Conservation (phyloP, 1,140 invertebrate species). For the Dendrolimus kikuchii region DNA sequence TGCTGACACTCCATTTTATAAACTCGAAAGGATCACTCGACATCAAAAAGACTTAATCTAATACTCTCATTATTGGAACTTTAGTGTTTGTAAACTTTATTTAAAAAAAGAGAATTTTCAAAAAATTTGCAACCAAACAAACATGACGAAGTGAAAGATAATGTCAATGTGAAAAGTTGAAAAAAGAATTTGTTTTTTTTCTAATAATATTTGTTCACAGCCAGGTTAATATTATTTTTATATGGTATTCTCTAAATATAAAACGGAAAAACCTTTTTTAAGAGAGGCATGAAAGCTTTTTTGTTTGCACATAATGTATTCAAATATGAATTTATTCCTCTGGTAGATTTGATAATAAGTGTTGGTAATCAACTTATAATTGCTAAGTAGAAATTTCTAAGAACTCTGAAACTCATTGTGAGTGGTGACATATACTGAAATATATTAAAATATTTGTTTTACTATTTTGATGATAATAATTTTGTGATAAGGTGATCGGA, state of each 20-base stretch:
- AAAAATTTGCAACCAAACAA: slow-evolving; percentile 31
- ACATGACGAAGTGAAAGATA: slow-evolving; percentile 23
- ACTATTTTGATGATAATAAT: slow-evolving; percentile 13
- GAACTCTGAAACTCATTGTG: not conserved
- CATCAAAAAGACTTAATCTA: slow-evolving; percentile 32
- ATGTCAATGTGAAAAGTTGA: slow-evolving; percentile 24
- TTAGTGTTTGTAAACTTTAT: slow-evolving; percentile 16
- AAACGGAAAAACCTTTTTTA: too few species aligned
- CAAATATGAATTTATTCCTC: too few species aligned
- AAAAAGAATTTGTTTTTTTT: slow-evolving; percentile 19
- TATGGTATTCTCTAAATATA: too few species aligned
- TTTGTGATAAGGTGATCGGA: slow-evolving; percentile 28
- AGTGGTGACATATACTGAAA: not conserved
- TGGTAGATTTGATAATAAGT: too few species aligned
- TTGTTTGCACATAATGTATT: too few species aligned
- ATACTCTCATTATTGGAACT: slow-evolving; percentile 19
- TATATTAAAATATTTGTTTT: not conserved
- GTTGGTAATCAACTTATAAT: too few species aligned
- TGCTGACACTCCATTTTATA: slow-evolving; percentile 56
- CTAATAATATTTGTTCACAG: too few species aligned
- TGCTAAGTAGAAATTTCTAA: too few species aligned
- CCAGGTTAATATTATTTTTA: too few species aligned
- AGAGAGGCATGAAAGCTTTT: too few species aligned
- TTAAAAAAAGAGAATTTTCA: slow-evolving; percentile 34
- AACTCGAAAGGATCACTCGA: slow-evolving; percentile 35